These are phyloP conservation scores for Dendrocincla fuliginosa DNA, from an alignment of 2,797 vertebrate species.

Conservation along the genomic window DNA sequence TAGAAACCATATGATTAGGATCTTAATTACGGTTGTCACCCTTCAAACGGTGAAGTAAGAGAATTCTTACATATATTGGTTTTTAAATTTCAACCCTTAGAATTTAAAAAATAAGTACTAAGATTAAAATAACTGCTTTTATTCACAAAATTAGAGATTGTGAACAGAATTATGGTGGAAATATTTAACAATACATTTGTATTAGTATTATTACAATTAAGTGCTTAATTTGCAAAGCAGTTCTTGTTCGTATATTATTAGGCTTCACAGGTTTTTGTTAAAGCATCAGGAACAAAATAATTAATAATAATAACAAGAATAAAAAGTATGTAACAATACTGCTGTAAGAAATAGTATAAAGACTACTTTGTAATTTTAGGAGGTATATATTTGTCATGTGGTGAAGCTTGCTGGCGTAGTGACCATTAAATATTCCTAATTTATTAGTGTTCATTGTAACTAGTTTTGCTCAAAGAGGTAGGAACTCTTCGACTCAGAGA, in stretches of 20 bases:
- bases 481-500: background rate
- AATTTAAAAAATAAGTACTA: background rate
- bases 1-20: background rate
- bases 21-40: background rate
- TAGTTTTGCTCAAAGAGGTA: background rate
- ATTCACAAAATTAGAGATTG: background rate
- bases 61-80: background rate
- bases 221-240: background rate
- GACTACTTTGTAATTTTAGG: background rate
- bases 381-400: background rate
- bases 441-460: background rate
- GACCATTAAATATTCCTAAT: constrained; percentile 26
- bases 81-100: background rate
- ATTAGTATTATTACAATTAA: background rate
- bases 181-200: background rate
- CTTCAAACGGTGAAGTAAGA: background rate
- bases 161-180: background rate
- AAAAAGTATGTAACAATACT: background rate
- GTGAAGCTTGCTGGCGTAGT: background rate
- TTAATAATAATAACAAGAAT: background rate
- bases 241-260: background rate
- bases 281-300: background rate
- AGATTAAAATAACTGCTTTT: background rate
- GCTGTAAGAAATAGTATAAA: background rate
- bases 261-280: background rate